Conservation (phyloP, 1,140 invertebrate species). For the Frieseomelitta varia region DNA sequence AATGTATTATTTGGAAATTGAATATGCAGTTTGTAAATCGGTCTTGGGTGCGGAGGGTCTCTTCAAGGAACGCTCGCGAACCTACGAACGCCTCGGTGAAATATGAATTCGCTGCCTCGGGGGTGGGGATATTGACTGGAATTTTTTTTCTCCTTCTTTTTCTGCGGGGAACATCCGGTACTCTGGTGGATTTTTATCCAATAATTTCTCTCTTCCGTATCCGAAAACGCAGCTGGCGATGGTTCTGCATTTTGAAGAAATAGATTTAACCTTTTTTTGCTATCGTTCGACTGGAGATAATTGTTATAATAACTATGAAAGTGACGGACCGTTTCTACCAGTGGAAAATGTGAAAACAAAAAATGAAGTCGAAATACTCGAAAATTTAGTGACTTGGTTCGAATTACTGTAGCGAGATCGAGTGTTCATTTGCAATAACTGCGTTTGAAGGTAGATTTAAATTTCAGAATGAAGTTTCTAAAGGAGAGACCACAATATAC, state of each 20-base stretch:
- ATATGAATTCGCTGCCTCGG: slow-evolving; percentile 14
- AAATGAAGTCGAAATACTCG: too few relatives aligned
- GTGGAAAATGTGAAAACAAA: too few relatives aligned
- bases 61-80: slow-evolving; percentile 10
- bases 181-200: background rate
- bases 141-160: background rate
- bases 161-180: background rate
- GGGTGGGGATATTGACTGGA: background rate
- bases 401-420: too few relatives aligned
- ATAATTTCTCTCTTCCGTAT: background rate
- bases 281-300: too few relatives aligned
- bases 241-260: background rate
- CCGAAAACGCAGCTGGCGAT: background rate
- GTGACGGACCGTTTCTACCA: too few relatives aligned
- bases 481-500: background rate
- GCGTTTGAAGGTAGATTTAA: too few relatives aligned
- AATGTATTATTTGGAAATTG: slow-evolving; percentile 49
- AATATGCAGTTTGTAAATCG: slow-evolving; percentile 58
- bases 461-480: too few relatives aligned
- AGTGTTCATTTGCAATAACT: too few relatives aligned
- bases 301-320: too few relatives aligned
- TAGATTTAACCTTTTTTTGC: background rate
- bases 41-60: slow-evolving; percentile 9
- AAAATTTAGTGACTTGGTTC: too few relatives aligned
- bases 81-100: background rate